Evolutionary conservation across 2,888 invertebrate species (phyloP), one percentile per base, ranked within the genome.

Genomic region (Carcina quercana): DNA sequence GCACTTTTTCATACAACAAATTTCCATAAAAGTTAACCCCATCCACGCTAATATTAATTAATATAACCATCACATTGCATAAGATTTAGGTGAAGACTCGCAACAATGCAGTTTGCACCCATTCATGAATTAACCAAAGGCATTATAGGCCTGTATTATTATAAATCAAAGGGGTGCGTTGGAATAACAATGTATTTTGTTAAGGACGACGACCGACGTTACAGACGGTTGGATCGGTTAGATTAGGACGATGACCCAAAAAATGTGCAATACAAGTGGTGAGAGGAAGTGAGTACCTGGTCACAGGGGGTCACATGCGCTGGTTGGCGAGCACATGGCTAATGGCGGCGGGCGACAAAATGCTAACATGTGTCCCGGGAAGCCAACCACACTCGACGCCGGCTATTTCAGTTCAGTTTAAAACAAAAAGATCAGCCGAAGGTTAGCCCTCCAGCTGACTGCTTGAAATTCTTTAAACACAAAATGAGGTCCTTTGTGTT

Each of bases 281-380:
- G 60, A 57, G 59, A 69, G 65, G 69, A 68, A 61, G 51, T 46
- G 39, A 38, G 63, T 72, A 72, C 74, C 73, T 76, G 73, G 59
- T 59, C 69, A 71, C 68, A 65, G 63, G 73, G 64, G 60, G 45
- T 61, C 73, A 74, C 70, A 72, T 72, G 65, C 61, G 55, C 30
- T 32, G 28, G n/a, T n/a, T n/a, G 36, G 39, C 38, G 38, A 33
- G 44, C 30, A 37, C 59, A 55, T 65, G 61, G 63, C 64, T 64
- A 54, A 5, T 10, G 19, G 57, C 60, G 53, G 53, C 51, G 53
- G 47, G 40, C 50, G 55, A 62, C 58, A 58, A 58, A 71, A 59
- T 59, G 61, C 50, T 41, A 61, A 66, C 76, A 75, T 59, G 53
- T 74, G 74, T 51, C 54, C 34, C 44, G 48, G 46, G n/a, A n/a